phyloP scores from a whole-genome alignment of 2,888 invertebrate species.

The Mystacides longicornis region DNA sequence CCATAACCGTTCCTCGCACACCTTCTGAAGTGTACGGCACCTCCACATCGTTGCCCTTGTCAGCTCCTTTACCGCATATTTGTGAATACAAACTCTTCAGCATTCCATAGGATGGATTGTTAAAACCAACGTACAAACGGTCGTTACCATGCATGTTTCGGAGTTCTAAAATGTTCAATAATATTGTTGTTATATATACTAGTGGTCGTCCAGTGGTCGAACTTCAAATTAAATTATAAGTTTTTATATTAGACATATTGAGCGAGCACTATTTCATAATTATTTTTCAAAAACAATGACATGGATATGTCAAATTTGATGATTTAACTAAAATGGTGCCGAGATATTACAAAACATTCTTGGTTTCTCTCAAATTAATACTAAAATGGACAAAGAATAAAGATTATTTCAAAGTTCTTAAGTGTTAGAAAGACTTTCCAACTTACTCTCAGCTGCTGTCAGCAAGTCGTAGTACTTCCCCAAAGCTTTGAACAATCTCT shows the following conservation, averaged over 20 bases:
- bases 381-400: no score
- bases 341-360: no score
- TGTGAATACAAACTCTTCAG: slow-evolving; percentile 59
- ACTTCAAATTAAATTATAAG: no score
- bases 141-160: slow-evolving; percentile 87
- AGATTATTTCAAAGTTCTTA: no score
- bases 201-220: no score
- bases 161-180: slow-evolving; percentile 50
- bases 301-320: no score
- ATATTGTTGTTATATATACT: no score
- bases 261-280: no score
- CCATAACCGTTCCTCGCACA: slow-evolving; percentile 72
- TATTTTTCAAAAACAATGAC: no score
- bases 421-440: background rate
- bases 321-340: no score
- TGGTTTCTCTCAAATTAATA: no score
- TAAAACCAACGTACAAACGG: slow-evolving; percentile 74
- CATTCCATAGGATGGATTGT: slow-evolving; percentile 63
- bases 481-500: slow-evolving; percentile 75
- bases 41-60: slow-evolving; percentile 49
- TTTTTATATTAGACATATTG: no score
- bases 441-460: slow-evolving; percentile 73
- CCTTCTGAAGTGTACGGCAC: slow-evolving; percentile 65
- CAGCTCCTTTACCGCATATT: slow-evolving; percentile 30
- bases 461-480: slow-evolving; percentile 71